A percentile compares a stretch with the other conserved stretches of the same genome.
These are phyloP conservation scores for Paradoxurus hermaphroditus DNA, from an alignment of 2,113 vertebrate genomes.

Conservation along the genomic window DNA sequence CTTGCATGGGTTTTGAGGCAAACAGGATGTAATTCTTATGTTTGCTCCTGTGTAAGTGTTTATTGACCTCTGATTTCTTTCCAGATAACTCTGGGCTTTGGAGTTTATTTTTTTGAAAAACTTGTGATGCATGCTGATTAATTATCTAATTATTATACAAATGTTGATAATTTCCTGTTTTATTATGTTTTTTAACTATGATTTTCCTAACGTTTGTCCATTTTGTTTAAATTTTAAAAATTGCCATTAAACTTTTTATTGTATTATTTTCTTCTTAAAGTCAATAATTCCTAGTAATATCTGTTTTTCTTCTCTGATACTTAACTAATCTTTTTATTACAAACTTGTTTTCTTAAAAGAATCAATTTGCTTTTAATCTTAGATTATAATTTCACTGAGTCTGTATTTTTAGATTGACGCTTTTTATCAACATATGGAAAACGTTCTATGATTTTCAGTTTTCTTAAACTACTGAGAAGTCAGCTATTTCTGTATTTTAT, in stretches of 20 bases:
- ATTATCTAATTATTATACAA: background rate
- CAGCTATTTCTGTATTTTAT: background rate
- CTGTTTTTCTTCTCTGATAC: background rate
- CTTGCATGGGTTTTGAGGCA: background rate
- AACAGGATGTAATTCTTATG: background rate
- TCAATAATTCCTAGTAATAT: background rate
- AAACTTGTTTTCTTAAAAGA: background rate
- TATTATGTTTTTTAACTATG: background rate
- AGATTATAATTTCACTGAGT: background rate
- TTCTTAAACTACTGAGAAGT: background rate
- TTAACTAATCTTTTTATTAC: background rate
- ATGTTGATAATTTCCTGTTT: background rate
- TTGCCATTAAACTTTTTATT: background rate
- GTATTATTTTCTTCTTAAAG: background rate
- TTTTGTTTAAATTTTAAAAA: background rate
- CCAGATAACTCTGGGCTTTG: background rate
- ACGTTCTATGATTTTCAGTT: background rate
- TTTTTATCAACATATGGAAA: background rate
- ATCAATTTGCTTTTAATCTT: background rate
- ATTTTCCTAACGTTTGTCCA: background rate
- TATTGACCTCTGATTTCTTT: background rate
- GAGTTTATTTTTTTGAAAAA: background rate
- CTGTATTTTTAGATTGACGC: background rate
- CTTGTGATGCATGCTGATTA: background rate
- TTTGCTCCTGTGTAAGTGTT: background rate